Evolutionary conservation across 1,140 invertebrate species (phyloP).

Genomic region (Stenopsyche tienmushanensis): DNA sequence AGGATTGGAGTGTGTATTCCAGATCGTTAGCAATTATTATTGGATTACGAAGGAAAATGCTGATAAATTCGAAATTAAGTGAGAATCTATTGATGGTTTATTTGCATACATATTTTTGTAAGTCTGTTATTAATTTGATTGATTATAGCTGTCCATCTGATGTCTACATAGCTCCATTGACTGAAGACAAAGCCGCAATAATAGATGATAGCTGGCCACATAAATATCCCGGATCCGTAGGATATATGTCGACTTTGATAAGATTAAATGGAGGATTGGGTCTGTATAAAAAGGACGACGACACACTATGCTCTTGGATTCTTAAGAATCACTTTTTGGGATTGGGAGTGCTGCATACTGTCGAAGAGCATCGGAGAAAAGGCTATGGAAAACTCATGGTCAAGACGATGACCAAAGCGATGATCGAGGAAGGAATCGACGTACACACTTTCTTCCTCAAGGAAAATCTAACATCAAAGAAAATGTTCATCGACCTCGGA

Average conservation of each 20-base stretch:
- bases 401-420: constrained; percentile 19
- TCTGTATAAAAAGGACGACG: constrained; percentile 40
- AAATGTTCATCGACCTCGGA: constrained; percentile 43
- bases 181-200: constrained; percentile 30
- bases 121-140: background rate
- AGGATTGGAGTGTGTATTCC: constrained; percentile 27
- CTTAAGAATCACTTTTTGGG: constrained; percentile 43
- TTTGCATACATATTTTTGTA: background rate
- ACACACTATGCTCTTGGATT: constrained; percentile 44
- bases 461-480: constrained; percentile 41
- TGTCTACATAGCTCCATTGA: constrained; percentile 41
- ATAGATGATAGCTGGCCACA: constrained; percentile 44
- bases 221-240: constrained; percentile 41
- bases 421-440: constrained; percentile 29
- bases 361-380: constrained; percentile 25
- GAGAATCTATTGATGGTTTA: constrained; percentile 17
- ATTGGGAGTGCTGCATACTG: constrained; percentile 41
- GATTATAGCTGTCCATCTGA: constrained; percentile 43
- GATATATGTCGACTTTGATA: constrained; percentile 41
- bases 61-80: constrained; percentile 38
- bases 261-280: constrained; percentile 44
- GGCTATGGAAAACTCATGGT: constrained; percentile 33
- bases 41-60: constrained; percentile 39
- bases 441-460: constrained; percentile 32
- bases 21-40: constrained; percentile 32